A percentile compares a stretch with the other conserved stretches of the same genome.
Conservation (phyloP, 2,797 vertebrate species). For the Acrossocheilus wenchowensis region DNA sequence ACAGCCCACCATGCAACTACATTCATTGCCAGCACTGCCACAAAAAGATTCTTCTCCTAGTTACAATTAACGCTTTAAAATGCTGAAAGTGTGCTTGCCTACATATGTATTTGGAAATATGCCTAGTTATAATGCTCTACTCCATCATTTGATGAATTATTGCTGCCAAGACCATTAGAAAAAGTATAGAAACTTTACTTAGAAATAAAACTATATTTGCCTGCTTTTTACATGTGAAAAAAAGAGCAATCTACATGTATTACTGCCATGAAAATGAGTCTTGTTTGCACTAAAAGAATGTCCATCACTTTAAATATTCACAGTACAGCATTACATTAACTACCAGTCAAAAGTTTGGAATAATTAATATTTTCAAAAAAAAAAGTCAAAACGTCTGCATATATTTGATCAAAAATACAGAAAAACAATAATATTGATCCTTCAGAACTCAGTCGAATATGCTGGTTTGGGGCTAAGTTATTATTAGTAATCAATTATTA, state of each 20-base stretch:
- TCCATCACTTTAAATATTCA: background rate
- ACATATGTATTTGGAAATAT: background rate
- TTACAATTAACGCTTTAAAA: background rate
- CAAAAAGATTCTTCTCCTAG: background rate
- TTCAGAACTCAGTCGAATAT: no score
- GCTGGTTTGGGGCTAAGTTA: no score
- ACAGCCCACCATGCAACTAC: background rate
- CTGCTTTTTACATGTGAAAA: background rate
- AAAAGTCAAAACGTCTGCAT: no score
- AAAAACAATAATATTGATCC: background rate
- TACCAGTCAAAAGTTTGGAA: background rate
- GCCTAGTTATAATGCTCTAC: background rate
- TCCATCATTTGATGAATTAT: conserved; percentile 4
- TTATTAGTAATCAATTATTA: background rate
- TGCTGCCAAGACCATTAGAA: background rate
- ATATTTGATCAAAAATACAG: no score
- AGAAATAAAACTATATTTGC: background rate
- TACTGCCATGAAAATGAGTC: background rate
- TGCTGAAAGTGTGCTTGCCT: background rate
- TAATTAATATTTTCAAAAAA: background rate
- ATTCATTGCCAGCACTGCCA: background rate
- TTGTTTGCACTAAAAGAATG: background rate
- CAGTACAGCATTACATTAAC: background rate
- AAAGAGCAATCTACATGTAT: background rate
- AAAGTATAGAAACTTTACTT: background rate